These are phyloP conservation scores for Lasius platythorax DNA, from an alignment of 2,888 invertebrate species.

Conservation along the genomic window DNA sequence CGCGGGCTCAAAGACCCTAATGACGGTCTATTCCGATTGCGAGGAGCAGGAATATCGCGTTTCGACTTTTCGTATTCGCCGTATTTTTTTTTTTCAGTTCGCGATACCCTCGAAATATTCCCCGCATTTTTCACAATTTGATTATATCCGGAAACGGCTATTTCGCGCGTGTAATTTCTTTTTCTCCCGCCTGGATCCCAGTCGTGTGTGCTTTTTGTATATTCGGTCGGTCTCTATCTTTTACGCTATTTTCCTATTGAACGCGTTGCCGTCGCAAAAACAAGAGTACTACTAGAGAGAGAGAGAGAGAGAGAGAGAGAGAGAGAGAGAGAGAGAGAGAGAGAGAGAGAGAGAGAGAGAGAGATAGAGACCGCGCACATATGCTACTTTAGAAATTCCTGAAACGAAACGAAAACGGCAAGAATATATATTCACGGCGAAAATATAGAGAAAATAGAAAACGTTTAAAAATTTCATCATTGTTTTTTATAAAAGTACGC, in stretches of 20 bases:
- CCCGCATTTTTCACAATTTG: constrained; percentile 43
- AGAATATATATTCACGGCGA: constrained; percentile 2
- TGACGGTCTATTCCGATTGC: constrained; percentile 61
- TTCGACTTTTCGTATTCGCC: constrained; percentile 70
- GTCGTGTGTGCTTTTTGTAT: constrained; percentile 7
- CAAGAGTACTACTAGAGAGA: not conserved
- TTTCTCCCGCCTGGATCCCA: not conserved
- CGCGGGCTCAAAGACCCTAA: constrained; percentile 71
- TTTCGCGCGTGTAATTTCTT: constrained; percentile 28
- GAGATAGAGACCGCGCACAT: not conserved
- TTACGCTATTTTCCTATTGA: not conserved
- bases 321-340: too few relatives aligned
- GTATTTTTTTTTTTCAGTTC: not conserved
- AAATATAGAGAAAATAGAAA: not conserved
- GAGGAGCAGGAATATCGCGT: constrained; percentile 56
- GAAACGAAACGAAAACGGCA: not conserved
- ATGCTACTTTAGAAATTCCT: constrained; percentile 24
- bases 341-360: too few relatives aligned
- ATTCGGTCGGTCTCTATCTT: not conserved
- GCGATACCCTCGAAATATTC: constrained; percentile 35
- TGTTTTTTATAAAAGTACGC: not conserved
- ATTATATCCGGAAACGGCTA: constrained; percentile 41
- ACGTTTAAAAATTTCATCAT: not conserved
- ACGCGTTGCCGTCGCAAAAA: constrained; percentile 5
- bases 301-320: not conserved